phyloP scores from a whole-genome alignment of 2,113 vertebrate genomes.

The Vanacampus margaritifer region DNA sequence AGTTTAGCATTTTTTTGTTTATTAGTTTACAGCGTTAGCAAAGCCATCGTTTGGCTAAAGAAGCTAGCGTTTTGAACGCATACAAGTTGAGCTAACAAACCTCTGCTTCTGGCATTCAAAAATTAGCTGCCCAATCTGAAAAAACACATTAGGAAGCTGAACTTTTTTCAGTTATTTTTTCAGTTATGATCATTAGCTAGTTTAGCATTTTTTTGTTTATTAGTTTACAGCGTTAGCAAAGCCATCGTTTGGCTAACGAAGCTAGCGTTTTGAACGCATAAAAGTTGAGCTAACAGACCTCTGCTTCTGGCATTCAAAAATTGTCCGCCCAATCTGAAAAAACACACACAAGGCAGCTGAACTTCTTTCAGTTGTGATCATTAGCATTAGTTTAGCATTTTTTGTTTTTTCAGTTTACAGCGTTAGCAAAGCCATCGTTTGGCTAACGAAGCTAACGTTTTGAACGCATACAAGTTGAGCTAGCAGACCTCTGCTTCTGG shows the following conservation, averaged over 20 bases:
- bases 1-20: background rate
- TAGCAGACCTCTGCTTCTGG: background rate
- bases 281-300: background rate
- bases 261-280: background rate
- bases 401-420: background rate
- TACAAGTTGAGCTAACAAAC: background rate
- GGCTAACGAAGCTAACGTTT: background rate
- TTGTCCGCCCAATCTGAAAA: background rate
- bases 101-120: background rate
- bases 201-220: background rate
- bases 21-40: background rate
- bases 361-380: no score
- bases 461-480: background rate
- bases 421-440: background rate
- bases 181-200: background rate
- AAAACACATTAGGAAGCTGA: background rate
- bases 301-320: background rate
- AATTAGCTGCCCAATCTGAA: background rate
- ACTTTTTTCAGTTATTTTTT: background rate
- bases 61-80: background rate
- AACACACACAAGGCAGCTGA: no score
- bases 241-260: background rate
- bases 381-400: background rate
- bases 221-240: background rate
- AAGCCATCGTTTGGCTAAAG: background rate